Conservation (phyloP, 2,888 invertebrate genomes). For the Rambutsinella grinnellia region DNA sequence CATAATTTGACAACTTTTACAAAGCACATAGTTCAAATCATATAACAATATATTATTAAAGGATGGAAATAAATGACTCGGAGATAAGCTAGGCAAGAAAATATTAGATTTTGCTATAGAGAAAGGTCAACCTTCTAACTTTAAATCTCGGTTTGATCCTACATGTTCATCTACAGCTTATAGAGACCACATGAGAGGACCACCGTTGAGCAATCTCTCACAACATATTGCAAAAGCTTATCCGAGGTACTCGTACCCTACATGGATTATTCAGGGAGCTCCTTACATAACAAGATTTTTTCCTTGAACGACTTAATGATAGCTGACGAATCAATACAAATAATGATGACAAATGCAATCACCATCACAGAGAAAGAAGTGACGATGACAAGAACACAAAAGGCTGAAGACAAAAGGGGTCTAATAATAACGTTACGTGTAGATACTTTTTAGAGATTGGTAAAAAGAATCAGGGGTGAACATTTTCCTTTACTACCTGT, state of each 20-base stretch:
- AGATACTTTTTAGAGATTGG: no score
- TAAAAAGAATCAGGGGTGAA: slow-evolving; percentile 14
- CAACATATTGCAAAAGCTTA: slow-evolving; percentile 10
- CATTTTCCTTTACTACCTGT: slow-evolving; percentile 47
- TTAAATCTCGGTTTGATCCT: slow-evolving; percentile 31
- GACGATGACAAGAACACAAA: slow-evolving; percentile 27
- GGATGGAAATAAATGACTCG: slow-evolving; percentile 37
- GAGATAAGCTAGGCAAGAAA: neutral
- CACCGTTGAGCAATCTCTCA: slow-evolving; percentile 42
- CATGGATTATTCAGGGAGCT: neutral
- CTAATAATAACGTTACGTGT: slow-evolving; percentile 20
- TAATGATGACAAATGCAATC: slow-evolving; percentile 15
- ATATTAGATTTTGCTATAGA: neutral
- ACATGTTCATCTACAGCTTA: neutral
- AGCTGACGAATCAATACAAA: slow-evolving; percentile 32
- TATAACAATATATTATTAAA: slow-evolving; percentile 14
- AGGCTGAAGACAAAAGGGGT: slow-evolving; percentile 12
- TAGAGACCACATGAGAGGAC: slow-evolving; percentile 47
- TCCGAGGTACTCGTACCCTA: slow-evolving; percentile 22
- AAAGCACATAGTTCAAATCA: neutral
- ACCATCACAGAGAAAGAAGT: neutral
- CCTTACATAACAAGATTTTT: slow-evolving; percentile 23
- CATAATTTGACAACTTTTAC: slow-evolving; percentile 40
- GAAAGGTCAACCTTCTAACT: slow-evolving; percentile 17
- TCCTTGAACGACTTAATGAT: slow-evolving; percentile 36